Evolutionary conservation across 2,888 invertebrate species (phyloP), one percentile per base, ranked within the genome.

Genomic region (Lasioglossum marginatum): DNA sequence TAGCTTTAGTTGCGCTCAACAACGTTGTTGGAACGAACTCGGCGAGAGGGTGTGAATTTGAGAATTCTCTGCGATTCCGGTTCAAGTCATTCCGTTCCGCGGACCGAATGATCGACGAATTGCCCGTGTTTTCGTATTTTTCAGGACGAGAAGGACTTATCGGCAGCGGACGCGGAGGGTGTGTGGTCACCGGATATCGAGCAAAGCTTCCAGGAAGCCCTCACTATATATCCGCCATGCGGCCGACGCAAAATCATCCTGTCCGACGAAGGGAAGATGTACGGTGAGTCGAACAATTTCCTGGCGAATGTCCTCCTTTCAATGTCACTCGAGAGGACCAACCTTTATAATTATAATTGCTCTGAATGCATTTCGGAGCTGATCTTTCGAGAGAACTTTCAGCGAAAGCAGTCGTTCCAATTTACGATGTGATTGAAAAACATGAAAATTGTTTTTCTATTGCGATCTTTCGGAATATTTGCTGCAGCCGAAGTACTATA

Each of bases 151-250:
- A 98, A 98, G 96, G 98, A 98, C 96, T 96, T 98, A 96, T 98
- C 98, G 95, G 98, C 99, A 93, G 98, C 99, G 92, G 99, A 99
- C 96, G 99, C 99, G 92, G 99, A 99, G 96, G 99, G 99, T 93
- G 99, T 99, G 86, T 99, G 99, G 99, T 99, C 99, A 96, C 99
- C 99, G 91, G 99, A 99, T 96, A 99, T 99, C 96, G 99, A 99
- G 96, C 99, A 99, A 96, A 99, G 99, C 96, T 99, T 99, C 96
- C 99, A 99, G 96, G 99, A 99, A 96, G 99, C 99, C 90, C 97
- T 99, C 95, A 99, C 99, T 94, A 99, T 99, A 95, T 99, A 99
- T 96, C 99, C 99, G 87, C 99, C 99, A 89, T 99, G 99, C 96
- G 99, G 99, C 91, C 96, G 99, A 93, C 97, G 99, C 96, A 99